A percentile compares a stretch with the other conserved stretches of the same genome.
These are phyloP conservation scores for Parus major DNA, from an alignment of 2,113 vertebrate species.

Conservation along the genomic window DNA sequence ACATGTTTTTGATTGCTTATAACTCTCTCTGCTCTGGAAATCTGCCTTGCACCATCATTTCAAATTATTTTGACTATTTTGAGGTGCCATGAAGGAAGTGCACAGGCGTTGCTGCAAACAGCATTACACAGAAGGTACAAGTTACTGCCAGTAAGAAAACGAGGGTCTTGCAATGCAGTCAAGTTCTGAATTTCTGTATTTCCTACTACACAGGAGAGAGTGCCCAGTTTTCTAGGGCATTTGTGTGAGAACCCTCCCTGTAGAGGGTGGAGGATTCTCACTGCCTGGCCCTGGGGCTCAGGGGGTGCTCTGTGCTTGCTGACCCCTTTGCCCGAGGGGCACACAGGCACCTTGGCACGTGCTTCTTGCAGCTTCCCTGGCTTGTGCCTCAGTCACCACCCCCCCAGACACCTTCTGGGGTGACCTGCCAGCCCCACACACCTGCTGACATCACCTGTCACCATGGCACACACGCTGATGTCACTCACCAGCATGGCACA, in stretches of 20 bases:
- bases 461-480: fast-evolving
- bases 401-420: not conserved
- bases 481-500: fast-evolving
- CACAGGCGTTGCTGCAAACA: not conserved
- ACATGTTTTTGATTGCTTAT: not conserved
- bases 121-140: not conserved
- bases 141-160: not conserved
- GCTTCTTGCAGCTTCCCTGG: fast-evolving
- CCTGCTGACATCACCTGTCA: not conserved
- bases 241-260: not conserved
- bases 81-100: not conserved
- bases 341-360: fast-evolving
- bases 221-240: fast-evolving
- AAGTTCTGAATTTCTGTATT: not conserved
- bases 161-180: not conserved
- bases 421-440: no score
- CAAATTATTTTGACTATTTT: not conserved
- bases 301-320: fast-evolving
- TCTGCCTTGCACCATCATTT: not conserved
- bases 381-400: fast-evolving
- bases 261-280: fast-evolving
- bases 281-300: fast-evolving
- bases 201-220: not conserved
- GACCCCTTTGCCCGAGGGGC: fast-evolving
- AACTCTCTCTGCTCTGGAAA: not conserved